phyloP scores from a whole-genome alignment of 2,113 vertebrate genomes.

The Mus spicilegus region DNA sequence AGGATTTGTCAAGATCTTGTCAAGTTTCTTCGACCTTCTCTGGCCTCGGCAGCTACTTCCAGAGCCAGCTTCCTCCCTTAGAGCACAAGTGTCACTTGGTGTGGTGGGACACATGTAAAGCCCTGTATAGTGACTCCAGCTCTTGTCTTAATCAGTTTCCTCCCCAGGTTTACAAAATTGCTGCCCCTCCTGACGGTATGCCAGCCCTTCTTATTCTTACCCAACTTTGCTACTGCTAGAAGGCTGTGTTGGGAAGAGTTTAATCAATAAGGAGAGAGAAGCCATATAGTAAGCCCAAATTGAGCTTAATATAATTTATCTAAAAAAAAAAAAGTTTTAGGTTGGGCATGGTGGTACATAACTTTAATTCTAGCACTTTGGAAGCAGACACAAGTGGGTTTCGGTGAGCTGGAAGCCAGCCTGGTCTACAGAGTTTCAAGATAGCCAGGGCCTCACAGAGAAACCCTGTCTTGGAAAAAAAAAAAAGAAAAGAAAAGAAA shows the following conservation, averaged over 20 bases:
- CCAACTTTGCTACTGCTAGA: background rate
- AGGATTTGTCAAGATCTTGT: constrained; percentile 28
- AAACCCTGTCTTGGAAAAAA: background rate
- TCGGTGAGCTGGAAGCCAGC: background rate
- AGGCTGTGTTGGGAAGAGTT: background rate
- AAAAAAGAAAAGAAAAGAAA: background rate
- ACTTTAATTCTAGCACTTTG: background rate
- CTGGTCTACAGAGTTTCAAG: background rate
- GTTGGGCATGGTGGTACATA: background rate
- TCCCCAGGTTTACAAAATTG: background rate
- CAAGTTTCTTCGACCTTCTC: constrained; percentile 37
- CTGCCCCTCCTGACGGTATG: background rate
- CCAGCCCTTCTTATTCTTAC: background rate
- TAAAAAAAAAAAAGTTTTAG: background rate
- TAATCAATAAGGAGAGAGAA: background rate
- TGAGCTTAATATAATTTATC: background rate
- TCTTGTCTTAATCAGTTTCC: background rate
- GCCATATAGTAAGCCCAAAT: background rate
- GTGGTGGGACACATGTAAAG: background rate
- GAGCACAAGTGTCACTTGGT: background rate
- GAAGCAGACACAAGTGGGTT: background rate
- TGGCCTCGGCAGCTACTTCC: background rate
- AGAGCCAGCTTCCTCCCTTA: background rate
- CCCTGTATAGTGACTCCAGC: background rate
- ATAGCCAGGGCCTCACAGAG: background rate